Evolutionary conservation across 1,140 invertebrate genomes (phyloP).

Genomic region (Bombus sibiricus): DNA sequence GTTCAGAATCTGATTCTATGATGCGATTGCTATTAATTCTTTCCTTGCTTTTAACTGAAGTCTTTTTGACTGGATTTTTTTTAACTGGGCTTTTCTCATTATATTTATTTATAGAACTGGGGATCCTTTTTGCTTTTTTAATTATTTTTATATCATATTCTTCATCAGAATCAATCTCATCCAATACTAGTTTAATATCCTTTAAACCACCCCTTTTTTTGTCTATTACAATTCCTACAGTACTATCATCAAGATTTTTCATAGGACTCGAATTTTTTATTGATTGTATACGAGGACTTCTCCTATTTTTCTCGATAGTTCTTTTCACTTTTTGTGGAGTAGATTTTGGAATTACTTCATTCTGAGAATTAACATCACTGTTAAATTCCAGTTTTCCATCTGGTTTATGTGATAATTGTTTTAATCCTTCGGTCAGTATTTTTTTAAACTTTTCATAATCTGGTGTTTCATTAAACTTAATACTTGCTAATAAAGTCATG

Average conservation of each 20-base stretch:
- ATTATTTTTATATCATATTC: conserved; percentile 78
- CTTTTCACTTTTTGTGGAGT: conserved; percentile 59
- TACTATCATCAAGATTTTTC: conserved; percentile 70
- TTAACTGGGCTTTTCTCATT: conserved; percentile 43
- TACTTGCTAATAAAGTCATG: conserved; percentile 66
- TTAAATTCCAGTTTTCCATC: conserved; percentile 77
- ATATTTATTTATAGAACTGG: neutral
- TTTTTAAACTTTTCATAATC: conserved; percentile 77
- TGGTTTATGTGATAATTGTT: conserved; percentile 71
- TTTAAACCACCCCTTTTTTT: conserved; percentile 73
- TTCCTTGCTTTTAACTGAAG: conserved; percentile 40
- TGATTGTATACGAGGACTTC: conserved; percentile 61
- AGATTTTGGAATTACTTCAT: conserved; percentile 10
- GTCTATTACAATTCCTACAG: conserved; percentile 73
- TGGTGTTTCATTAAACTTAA: conserved; percentile 76
- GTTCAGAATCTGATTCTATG: conserved; percentile 60
- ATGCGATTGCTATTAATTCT: neutral
- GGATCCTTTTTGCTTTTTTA: conserved; percentile 69
- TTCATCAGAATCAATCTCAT: conserved; percentile 73
- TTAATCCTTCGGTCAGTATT: conserved; percentile 73
- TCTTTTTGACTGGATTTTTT: conserved; percentile 39
- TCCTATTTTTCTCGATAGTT: conserved; percentile 21
- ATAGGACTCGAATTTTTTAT: conserved; percentile 38
- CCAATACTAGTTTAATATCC: conserved; percentile 71
- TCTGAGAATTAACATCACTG: neutral